Evolutionary conservation across 2,888 invertebrate species (phyloP).

Genomic region (Drepana falcataria): DNA sequence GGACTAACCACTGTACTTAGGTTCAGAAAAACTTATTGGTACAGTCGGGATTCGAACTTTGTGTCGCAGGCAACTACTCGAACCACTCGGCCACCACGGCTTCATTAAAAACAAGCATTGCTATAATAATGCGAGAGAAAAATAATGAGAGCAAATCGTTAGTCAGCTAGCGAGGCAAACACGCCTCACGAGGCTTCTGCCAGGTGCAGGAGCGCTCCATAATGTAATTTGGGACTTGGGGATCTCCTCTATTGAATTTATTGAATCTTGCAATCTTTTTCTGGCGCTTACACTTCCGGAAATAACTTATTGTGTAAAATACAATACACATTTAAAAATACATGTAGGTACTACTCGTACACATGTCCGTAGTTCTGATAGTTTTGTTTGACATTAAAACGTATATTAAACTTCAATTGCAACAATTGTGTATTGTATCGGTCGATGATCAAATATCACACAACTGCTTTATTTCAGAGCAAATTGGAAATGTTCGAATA

Average conservation of each 20-base stretch:
- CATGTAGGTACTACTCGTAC: no score
- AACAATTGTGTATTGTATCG: slow-evolving; percentile 20
- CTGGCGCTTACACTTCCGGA: slow-evolving; percentile 40
- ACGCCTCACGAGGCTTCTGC: slow-evolving; percentile 51
- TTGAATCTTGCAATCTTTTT: slow-evolving; percentile 70
- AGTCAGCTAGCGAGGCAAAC: slow-evolving; percentile 48
- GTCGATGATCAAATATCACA: slow-evolving; percentile 44
- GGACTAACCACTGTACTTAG: no score
- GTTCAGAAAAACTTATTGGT: no score
- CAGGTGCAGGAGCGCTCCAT: slow-evolving; percentile 75
- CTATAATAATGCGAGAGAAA: slow-evolving; percentile 36
- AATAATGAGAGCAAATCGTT: slow-evolving; percentile 62
- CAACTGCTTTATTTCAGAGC: slow-evolving; percentile 54
- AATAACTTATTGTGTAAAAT: neutral
- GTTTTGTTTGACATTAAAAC: no score
- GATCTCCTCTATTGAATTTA: slow-evolving; percentile 73
- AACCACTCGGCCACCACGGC: no score
- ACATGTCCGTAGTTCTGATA: no score
- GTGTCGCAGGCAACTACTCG: no score
- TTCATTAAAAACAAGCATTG: no score
- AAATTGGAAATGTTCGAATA: slow-evolving; percentile 61
- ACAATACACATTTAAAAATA: no score
- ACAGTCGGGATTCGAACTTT: no score
- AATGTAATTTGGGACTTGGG: slow-evolving; percentile 78
- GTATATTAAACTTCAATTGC: neutral